Percentiles rank a stretch among this genome's conserved stretches.
These are phyloP conservation scores for Heliconius ethilla DNA, from an alignment of 2,888 invertebrate genomes.

Conservation along the genomic window DNA sequence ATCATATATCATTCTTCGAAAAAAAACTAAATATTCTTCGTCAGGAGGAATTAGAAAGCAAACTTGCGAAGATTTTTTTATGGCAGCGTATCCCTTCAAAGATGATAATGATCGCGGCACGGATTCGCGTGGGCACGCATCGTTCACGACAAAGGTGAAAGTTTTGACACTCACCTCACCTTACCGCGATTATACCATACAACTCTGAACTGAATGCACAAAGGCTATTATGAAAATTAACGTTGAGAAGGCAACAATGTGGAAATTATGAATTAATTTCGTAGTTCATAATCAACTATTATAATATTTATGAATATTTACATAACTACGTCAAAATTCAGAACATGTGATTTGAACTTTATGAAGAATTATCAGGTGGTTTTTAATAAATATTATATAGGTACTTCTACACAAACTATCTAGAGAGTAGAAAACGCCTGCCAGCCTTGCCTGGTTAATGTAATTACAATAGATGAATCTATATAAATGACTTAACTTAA, in stretches of 20 bases:
- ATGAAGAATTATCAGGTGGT: no score
- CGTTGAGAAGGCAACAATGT: conserved; percentile 41
- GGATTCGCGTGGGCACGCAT: conserved; percentile 49
- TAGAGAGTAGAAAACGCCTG: no score
- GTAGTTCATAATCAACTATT: conserved; percentile 39
- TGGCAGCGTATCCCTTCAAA: conserved; percentile 42
- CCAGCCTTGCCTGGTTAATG: no score
- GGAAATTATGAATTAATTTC: conserved; percentile 46
- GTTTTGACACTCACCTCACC: conserved; percentile 46
- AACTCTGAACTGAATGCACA: conserved; percentile 40
- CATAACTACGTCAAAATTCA: conserved; percentile 34
- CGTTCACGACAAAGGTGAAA: conserved; percentile 51
- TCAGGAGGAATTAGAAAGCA: conserved; percentile 36
- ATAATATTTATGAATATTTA: conserved; percentile 44
- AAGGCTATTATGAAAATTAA: conserved; percentile 45
- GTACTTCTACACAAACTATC: no score
- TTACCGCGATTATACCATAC: conserved; percentile 43
- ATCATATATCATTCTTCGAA: no score
- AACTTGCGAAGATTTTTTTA: conserved; percentile 31
- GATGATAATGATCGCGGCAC: conserved; percentile 46
- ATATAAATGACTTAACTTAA: not conserved
- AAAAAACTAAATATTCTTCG: not conserved
- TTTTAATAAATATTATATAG: no score
- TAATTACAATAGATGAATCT: no score
- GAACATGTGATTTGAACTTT: not conserved